Base-by-base conservation (phyloP, 1,140 invertebrate genomes). In the Trichomalopsis sarcophagae region DNA sequence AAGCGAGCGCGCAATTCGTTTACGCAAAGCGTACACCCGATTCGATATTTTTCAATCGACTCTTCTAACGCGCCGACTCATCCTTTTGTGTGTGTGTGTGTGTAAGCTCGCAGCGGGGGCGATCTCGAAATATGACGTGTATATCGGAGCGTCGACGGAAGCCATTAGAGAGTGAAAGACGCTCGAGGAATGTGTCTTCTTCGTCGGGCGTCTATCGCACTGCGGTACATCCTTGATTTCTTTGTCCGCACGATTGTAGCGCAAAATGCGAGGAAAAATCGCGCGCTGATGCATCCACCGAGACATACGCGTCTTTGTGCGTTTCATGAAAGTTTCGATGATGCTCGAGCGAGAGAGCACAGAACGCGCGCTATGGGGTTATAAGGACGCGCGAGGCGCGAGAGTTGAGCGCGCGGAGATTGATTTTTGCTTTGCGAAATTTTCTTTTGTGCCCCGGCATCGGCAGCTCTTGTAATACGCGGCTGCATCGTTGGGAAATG, bases 71-170 rank as follows among this genome's bases (percentile, higher is more conserved):
- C 33, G 44, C 47, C 27, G 2, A 76, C 47, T 81, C 62, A 81
- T 81, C 79, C 79, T 81, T 55, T 81, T 71, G 23, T 69, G 23
- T 27, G 27, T 27, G 1, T 27, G 27, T 27, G 27, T 27, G 27
- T 69, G 21, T 2, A 7, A 50, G 21, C 73, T 75, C 36, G 3
- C 40, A 77, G 75, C 75, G 17, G 40, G 75, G 27, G 14, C 30
- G 78, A 80, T 69, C 78, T 80, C 78, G 78, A 80, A 80, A 68
- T 69, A 69, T 80, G 78, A 80, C 78, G 66, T 30, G 36, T n/a
- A 68, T 27, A 10, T 10, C 14, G 3, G 66, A 17, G 27, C 17
- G 40, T 50, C 80, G 44, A n/a, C 40, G 80, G 44, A 81, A 81
- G 69, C 80, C 80, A 73, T 81, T 74, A 81, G 62, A 69, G 2